These are phyloP conservation scores for Akabosia matsudoensis DNA, from an alignment of 1,140 invertebrate genomes.

Conservation along the genomic window DNA sequence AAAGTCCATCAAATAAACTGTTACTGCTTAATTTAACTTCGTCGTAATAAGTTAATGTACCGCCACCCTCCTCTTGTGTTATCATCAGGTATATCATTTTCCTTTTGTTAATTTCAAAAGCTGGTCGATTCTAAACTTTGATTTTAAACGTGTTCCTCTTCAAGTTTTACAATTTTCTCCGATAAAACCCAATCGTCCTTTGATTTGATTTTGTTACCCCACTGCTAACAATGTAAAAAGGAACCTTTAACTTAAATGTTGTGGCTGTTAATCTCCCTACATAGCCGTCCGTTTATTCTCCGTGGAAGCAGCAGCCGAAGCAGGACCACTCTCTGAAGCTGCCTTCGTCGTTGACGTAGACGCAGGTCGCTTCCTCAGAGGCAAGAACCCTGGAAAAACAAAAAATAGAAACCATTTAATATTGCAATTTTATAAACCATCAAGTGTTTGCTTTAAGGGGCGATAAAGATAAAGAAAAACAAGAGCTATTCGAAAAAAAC, in stretches of 20 bases:
- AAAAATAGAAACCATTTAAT: not conserved
- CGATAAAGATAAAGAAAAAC: not conserved
- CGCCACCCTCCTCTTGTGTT: not conserved
- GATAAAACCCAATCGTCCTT: too few species aligned
- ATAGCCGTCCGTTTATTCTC: not conserved
- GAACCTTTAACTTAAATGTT: too few species aligned
- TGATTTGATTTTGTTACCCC: not conserved
- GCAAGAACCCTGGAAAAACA: not conserved
- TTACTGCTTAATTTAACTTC: too few species aligned
- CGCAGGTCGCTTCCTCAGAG: constrained; percentile 1
- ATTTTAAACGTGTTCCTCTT: too few species aligned
- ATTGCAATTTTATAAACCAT: not conserved
- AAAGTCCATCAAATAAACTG: too few species aligned
- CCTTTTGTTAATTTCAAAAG: too few species aligned
- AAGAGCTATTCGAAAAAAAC: too few species aligned
- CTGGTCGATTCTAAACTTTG: too few species aligned
- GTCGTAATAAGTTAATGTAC: not conserved
- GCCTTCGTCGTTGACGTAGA: not conserved
- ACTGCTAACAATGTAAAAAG: too few species aligned
- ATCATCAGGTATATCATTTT: too few species aligned
- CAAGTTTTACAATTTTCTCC: too few species aligned
- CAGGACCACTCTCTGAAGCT: not conserved
- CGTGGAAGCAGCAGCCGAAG: not conserved
- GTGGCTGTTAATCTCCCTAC: not conserved
- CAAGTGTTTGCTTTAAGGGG: not conserved